phyloP scores from a whole-genome alignment of 2,888 invertebrate species.

The Stenodema calcarata region DNA sequence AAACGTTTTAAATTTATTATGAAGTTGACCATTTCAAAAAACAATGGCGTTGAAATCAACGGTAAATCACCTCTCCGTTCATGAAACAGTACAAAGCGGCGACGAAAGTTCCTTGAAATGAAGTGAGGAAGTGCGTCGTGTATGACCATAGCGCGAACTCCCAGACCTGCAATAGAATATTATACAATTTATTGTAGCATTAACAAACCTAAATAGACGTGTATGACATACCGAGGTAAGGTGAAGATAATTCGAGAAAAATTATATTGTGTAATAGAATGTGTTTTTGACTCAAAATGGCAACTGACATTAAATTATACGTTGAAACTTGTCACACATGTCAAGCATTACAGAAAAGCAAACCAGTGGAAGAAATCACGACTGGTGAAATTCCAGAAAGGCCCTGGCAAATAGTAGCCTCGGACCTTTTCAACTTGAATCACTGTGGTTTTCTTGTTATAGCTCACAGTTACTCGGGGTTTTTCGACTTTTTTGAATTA shows the following conservation, averaged over 20 bases:
- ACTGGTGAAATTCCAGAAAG: neutral
- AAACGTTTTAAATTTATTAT: too few relatives aligned
- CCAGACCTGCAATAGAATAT: constrained; percentile 63
- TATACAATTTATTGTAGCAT: too few relatives aligned
- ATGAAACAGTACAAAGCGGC: constrained; percentile 70
- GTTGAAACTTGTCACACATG: neutral
- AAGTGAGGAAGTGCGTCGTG: constrained; percentile 77
- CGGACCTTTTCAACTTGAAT: neutral
- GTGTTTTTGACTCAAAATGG: neutral
- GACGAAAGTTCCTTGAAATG: constrained; percentile 74
- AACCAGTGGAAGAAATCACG: neutral
- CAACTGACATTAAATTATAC: neutral
- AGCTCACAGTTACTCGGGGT: neutral
- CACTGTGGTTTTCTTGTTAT: neutral
- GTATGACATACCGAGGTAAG: too few relatives aligned
- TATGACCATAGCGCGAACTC: constrained; percentile 82
- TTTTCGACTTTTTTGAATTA: neutral
- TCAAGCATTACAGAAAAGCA: neutral
- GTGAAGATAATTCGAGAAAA: too few relatives aligned
- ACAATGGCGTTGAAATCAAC: too few relatives aligned
- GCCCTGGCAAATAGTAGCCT: constrained; percentile 3
- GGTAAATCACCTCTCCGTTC: constrained; percentile 68
- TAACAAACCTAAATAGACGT: too few relatives aligned
- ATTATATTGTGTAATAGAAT: too few relatives aligned
- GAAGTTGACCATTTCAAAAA: too few relatives aligned